Conservation (phyloP, 2,113 vertebrate species). For the Coracopsis vasa region DNA sequence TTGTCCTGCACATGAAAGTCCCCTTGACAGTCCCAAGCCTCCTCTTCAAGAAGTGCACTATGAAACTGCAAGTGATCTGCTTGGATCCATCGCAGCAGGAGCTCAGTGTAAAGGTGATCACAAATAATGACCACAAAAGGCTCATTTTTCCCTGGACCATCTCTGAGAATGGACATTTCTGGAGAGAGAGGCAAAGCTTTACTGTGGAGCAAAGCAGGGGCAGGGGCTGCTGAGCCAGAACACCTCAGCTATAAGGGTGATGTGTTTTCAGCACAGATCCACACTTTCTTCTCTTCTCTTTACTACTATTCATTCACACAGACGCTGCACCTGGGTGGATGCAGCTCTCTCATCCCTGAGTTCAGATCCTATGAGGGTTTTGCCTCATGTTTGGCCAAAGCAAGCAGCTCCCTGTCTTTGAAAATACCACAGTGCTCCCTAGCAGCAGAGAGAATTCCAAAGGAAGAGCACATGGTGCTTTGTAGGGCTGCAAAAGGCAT, state of each 20-base stretch:
- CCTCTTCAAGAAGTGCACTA: not conserved
- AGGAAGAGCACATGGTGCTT: not conserved
- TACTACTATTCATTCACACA: not conserved
- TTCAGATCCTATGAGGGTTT: not conserved
- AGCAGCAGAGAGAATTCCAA: not conserved
- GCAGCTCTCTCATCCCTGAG: rapidly evolving
- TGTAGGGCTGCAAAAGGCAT: not conserved
- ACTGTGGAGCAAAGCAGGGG: not conserved
- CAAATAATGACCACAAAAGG: not conserved
- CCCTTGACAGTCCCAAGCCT: not conserved
- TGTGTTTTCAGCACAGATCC: not conserved
- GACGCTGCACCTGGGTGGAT: not conserved
- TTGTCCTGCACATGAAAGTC: not conserved
- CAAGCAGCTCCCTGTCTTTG: not conserved
- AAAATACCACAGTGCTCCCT: not conserved
- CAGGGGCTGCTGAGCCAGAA: not conserved
- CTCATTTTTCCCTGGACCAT: not conserved
- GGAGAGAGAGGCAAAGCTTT: not conserved
- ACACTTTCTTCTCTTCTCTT: not conserved
- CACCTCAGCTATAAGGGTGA: not conserved
- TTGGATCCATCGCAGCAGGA: not conserved
- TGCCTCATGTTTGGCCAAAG: rapidly evolving
- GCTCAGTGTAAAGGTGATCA: not conserved
- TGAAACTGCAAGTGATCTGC: not conserved
- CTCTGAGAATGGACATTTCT: not conserved